Evolutionary conservation across 1,140 invertebrate genomes (phyloP), one percentile per base, ranked within the genome.

Genomic region (Lineus longissimus): DNA sequence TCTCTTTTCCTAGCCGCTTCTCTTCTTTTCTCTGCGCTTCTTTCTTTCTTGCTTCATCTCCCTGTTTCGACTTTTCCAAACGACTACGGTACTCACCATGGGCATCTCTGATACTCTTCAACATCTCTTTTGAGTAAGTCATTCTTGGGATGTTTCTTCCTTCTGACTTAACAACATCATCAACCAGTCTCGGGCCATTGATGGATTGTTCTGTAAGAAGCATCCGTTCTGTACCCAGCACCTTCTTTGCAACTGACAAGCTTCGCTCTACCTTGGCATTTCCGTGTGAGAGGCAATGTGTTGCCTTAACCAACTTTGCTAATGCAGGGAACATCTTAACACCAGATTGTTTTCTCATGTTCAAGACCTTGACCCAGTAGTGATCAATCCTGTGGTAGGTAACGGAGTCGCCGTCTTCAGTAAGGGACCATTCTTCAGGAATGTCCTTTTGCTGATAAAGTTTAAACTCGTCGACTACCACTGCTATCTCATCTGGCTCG

Each of bases 261-360:
- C 63, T 64, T 57, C 68, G 55, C 41, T 70, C 68, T 31, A 66
- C 59, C 57, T 72, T 66, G 0, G 63, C 65, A 66, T 68, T 72
- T 47, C 69, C 70, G 63, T 71, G 69, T 25, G 65, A 55, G 30
- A 69, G 27, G 23, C 61, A 67, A 17, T 67, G 47, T 31, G 15
- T 30, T 25, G 62, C 40, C 58, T 64, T 64, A 23, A 70, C 61
- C 45, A 67, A 29, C 56, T 63, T 58, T 1, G 19, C 23, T 22
- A 70, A 30, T 22, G 17, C 15, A 51, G 43, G 30, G 47, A 65
- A 58, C 40, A 55, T 65, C 54, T 60, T 47, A 29, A 31, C 17
- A 27, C 55, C 36, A 7, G 33, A 36, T 36, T 36, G 33, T 23
- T 51, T 62, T 23, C 62, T 68, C 1, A 36, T 54, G 19, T 60